Conservation (phyloP, 2,888 invertebrate species). For the Boloria euphrosyne region DNA sequence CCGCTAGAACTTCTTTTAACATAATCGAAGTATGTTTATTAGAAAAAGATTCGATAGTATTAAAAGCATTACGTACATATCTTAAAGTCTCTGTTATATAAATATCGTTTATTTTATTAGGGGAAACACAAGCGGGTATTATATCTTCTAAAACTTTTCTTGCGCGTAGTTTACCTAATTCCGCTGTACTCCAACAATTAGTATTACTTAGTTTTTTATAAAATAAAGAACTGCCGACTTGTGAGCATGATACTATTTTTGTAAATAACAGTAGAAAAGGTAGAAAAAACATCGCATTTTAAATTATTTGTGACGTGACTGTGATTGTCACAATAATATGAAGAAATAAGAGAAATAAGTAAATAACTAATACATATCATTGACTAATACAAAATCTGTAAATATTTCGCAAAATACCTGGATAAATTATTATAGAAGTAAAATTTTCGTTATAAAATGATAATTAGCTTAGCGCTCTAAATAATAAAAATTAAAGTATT, state of each 20-base stretch:
- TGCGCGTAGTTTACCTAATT: slow-evolving; percentile 62
- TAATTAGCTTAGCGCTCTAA: no score
- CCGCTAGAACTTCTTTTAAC: slow-evolving; percentile 62
- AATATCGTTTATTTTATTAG: slow-evolving; percentile 57
- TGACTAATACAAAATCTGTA: no score
- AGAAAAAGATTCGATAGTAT: slow-evolving; percentile 44
- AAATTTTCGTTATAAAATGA: no score
- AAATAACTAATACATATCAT: no score
- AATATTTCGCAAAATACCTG: no score
- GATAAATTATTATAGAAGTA: no score
- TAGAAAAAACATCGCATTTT: slow-evolving; percentile 62
- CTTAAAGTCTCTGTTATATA: slow-evolving; percentile 57
- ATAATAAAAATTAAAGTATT: no score
- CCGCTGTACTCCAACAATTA: slow-evolving; percentile 66
- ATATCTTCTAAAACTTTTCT: slow-evolving; percentile 63
- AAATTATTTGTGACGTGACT: slow-evolving; percentile 38
- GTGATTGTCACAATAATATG: slow-evolving; percentile 15
- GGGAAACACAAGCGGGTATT: slow-evolving; percentile 53
- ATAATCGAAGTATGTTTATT: slow-evolving; percentile 49
- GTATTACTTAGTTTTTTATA: slow-evolving; percentile 46
- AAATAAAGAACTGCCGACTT: slow-evolving; percentile 67
- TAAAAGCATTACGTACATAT: slow-evolving; percentile 59
- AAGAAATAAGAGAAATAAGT: not conserved
- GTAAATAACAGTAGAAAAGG: slow-evolving; percentile 54
- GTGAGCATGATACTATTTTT: slow-evolving; percentile 47